Conservation (phyloP, 1,140 invertebrate species). For the Euura lappo region DNA sequence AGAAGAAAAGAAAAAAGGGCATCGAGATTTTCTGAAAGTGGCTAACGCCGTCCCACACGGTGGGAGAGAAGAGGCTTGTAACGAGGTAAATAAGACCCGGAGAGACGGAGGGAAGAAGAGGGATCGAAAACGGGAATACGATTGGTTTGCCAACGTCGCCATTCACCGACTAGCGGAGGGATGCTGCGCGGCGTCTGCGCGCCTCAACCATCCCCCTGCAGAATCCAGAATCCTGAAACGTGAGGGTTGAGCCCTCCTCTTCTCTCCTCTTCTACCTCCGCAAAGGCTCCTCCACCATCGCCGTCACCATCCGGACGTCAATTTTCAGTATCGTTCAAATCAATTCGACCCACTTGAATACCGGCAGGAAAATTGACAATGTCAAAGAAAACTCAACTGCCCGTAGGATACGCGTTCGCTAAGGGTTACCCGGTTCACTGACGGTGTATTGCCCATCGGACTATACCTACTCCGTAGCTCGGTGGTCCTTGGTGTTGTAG, state of each 20-base stretch:
- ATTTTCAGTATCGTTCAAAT: not conserved
- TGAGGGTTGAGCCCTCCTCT: conserved; percentile 55
- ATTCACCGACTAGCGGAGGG: conserved; percentile 50
- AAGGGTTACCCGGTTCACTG: no score
- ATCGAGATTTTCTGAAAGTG: not conserved
- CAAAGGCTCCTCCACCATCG: conserved; percentile 31
- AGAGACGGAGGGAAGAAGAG: conserved; percentile 41
- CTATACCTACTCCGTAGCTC: no score
- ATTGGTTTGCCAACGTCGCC: conserved; percentile 62
- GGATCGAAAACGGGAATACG: conserved; percentile 61
- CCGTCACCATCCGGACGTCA: not conserved
- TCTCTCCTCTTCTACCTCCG: conserved; percentile 53
- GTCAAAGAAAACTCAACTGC: not conserved
- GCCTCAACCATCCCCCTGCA: conserved; percentile 32
- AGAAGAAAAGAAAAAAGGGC: no score
- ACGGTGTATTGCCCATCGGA: no score
- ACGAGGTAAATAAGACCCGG: not conserved
- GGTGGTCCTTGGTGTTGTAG: not conserved
- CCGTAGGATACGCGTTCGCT: not conserved
- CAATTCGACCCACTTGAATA: no score
- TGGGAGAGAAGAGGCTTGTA: not conserved
- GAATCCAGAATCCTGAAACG: no score
- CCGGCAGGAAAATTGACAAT: no score
- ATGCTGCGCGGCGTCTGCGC: conserved; percentile 48
- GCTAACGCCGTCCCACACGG: not conserved